Conservation (phyloP, 2,797 vertebrate genomes). For the Falco cherrug region DNA sequence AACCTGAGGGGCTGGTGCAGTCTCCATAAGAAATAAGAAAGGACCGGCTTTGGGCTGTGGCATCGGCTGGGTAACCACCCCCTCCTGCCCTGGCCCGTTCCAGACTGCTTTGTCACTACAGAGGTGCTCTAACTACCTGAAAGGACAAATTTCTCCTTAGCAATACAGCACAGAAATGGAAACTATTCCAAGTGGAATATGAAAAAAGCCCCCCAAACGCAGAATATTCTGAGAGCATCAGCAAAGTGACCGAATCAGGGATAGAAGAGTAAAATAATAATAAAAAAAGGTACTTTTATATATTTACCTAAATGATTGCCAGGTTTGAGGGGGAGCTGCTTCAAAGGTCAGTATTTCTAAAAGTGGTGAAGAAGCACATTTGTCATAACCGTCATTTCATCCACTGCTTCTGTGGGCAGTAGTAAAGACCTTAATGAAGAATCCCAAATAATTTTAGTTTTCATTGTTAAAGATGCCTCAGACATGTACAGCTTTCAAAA, state of each 20-base stretch:
- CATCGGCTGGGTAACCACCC: not conserved
- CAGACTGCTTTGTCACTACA: not conserved
- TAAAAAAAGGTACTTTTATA: not conserved
- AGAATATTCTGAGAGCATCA: not conserved
- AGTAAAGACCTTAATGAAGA: not conserved
- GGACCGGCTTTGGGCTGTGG: not conserved
- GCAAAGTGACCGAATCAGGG: not conserved
- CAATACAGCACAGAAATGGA: not conserved
- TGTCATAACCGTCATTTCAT: not conserved
- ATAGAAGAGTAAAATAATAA: not conserved
- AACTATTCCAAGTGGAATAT: not conserved
- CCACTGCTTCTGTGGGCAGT: not conserved
- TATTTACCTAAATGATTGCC: not conserved
- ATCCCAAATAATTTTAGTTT: not conserved
- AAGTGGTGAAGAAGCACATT: not conserved
- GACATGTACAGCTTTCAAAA: not conserved
- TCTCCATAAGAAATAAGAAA: not conserved
- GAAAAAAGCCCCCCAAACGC: not conserved
- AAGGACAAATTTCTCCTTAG: not conserved
- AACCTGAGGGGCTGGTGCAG: not conserved
- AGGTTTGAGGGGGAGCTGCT: not conserved
- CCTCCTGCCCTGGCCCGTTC: not conserved
- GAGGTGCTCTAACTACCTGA: not conserved
- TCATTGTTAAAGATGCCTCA: not conserved
- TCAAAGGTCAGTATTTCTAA: not conserved